Percentiles rank a stretch among this genome's conserved stretches.
phyloP scores from a whole-genome alignment of 92 coral and sea anemone species.

The Virgularia gustaviana region DNA sequence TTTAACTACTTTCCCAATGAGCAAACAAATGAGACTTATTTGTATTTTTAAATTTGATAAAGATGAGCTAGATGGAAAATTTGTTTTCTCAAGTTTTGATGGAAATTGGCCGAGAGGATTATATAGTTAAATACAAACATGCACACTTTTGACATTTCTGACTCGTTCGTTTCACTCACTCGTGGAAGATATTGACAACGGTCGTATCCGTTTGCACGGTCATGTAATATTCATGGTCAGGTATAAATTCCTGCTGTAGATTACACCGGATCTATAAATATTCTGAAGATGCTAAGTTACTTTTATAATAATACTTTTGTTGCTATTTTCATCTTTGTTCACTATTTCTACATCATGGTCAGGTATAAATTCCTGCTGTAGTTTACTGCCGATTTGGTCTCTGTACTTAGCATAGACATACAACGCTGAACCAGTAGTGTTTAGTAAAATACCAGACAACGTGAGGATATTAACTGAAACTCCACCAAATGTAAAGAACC shows the following conservation, averaged over 20 bases:
- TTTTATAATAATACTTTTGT: background rate
- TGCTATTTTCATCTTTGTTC: background rate
- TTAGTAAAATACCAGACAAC: constrained; percentile 64
- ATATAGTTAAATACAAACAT: too few species aligned
- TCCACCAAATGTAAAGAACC: constrained; percentile 96
- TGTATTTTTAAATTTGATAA: too few species aligned
- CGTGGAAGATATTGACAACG: too few species aligned
- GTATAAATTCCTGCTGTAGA: constrained; percentile 54
- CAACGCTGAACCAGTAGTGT: constrained; percentile 67
- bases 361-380: constrained; percentile 52
- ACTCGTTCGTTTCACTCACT: background rate
- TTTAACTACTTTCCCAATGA: too few species aligned
- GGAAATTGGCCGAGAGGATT: too few species aligned
- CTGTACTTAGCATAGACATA: constrained; percentile 79
- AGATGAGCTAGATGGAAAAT: too few species aligned
- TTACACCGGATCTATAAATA: constrained; percentile 50
- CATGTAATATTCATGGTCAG: constrained; percentile 56
- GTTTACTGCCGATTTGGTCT: constrained; percentile 60
- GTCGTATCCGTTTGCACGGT: too few species aligned
- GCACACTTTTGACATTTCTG: too few species aligned
- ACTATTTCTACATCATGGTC: constrained; percentile 39
- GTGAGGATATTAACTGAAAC: constrained; percentile 62
- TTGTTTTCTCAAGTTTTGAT: too few species aligned
- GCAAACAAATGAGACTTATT: too few species aligned
- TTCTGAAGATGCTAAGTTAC: background rate